Base-by-base conservation (phyloP, 2,888 invertebrate genomes). In the Hofmannophila pseudospretella region DNA sequence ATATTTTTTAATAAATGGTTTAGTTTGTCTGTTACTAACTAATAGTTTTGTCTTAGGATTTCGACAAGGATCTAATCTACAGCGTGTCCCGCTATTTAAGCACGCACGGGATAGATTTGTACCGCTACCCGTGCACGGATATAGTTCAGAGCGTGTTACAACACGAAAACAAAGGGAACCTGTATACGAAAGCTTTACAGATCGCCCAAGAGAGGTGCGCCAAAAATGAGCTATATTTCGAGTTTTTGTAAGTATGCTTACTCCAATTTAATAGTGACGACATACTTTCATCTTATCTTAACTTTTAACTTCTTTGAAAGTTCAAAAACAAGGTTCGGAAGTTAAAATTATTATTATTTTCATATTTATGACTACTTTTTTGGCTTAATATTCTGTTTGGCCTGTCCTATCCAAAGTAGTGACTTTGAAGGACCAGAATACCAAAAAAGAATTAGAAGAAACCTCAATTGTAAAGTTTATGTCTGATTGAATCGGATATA, bases 101-200 rank as follows among this genome's bases (percentile, higher is more conserved):
- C 49, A 86, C 88, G 2, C 88, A 90, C 49, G 91, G 92, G 1
- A 87, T 89, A 13, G 88, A 90, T 42, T 72, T 93, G 30, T 89
- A 89, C 48, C 88, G 89, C 37, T 91, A 90, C 50, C 86, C 88
- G 4, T 84, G 85, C 44, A 89, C 90, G 0, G 91, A 93, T 62
- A 88, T 94, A 28, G 72, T 93, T 10, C 94, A 94, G 61, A 89
- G 92, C 47, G 92, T 91, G 2, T 71, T 94, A 13, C 91, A 91
- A 51, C 88, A 92, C 59, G 87, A 89, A n/a, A 74, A 80, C 20
- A 81, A 85, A 38, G 90, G 90, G 13, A 77, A 78, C 22, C 79
- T 93, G 0, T 90, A 88, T 48, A 70, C 88, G 12, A 86, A 84
- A 41, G 92, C 92, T 0, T 66, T 72, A 12, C 63, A 79, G 33